A percentile compares a stretch with the other conserved stretches of the same genome.
phyloP scores from a whole-genome alignment of 1,140 invertebrate species.

The Dryas iulia region DNA sequence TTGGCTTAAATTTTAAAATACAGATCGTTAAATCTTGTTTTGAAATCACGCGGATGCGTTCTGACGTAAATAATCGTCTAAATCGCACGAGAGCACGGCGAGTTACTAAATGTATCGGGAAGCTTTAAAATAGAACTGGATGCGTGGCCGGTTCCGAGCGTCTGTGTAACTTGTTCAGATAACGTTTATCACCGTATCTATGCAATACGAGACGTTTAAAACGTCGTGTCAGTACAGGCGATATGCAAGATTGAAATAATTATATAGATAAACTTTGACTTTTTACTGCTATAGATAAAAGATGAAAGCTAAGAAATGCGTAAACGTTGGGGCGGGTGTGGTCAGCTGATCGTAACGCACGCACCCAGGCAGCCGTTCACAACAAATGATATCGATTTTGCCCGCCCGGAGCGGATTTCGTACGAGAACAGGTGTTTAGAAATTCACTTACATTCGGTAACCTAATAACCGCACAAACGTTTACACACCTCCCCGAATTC shows the following conservation, averaged over 20 bases:
- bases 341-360: conserved; percentile 68
- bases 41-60: conserved; percentile 25
- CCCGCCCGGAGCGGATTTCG: conserved; percentile 26
- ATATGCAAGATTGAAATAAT: neutral
- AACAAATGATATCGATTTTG: conserved; percentile 70
- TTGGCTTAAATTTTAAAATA: conserved; percentile 33
- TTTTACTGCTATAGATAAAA: neutral
- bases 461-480: conserved; percentile 23
- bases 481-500: neutral
- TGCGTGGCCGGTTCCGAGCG: conserved; percentile 42
- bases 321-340: conserved; percentile 48
- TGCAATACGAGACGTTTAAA: neutral
- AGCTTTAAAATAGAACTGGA: conserved; percentile 59
- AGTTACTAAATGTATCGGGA: conserved; percentile 49
- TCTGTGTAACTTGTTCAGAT: conserved; percentile 44
- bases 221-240: neutral
- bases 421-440: conserved; percentile 50
- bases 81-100: conserved; percentile 22
- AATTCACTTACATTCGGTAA: conserved; percentile 30
- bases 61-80: conserved; percentile 36
- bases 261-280: neutral
- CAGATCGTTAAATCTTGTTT: conserved; percentile 19
- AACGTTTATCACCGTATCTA: conserved; percentile 45
- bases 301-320: neutral
- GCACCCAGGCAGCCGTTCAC: conserved; percentile 61